Evolutionary conservation across 1,140 invertebrate species (phyloP), one percentile per base, ranked within the genome.

Genomic region (Frieseomelitta varia): DNA sequence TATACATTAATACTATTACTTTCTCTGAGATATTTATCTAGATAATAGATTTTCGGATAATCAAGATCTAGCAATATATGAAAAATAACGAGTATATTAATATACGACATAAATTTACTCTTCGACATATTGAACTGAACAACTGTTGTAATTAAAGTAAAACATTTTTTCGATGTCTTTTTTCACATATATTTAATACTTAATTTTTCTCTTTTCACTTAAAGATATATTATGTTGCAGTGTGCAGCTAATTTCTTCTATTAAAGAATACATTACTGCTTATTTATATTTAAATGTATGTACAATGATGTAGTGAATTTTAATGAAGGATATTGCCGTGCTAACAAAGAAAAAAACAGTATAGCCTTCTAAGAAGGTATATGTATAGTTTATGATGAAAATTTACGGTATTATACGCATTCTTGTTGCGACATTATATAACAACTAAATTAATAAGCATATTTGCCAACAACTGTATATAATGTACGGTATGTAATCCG

Each of bases 221-320:
- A 24, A 34, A 67, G 19, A 73, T 73, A 74, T 55, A 79, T n/a
- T 27, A 55, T 58, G 73, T 39, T 39, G 39, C 4, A 39, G 39
- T 47, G 39, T 21, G n/a, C 55, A 55, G 56, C 17, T 63, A 68
- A 51, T 84, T 68, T 71, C n/a, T 15, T 68, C 34, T 79, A 30
- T 24, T 19, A 10, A 67, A 4, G 19, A 30, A n/a, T 67, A 21
- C 51, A 71, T 79, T 65, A 75, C 74, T 81, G 47, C 58, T 74
- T 75, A 74, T 74, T 65, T 73, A 81, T 69, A 81, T 65, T 21
- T 74, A 81, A 65, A 81, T 65, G 34, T 74, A 81, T 74, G 51
- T 74, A 81, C 79, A 81, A 39, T 53, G 58, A 39, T 71, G 30
- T 19, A 72, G 19, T 55, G 74, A 81, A 75, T 47, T 65, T 81